Evolutionary conservation across 2,797 vertebrate genomes (phyloP).

Genomic region (Urocyon cinereoargenteus): DNA sequence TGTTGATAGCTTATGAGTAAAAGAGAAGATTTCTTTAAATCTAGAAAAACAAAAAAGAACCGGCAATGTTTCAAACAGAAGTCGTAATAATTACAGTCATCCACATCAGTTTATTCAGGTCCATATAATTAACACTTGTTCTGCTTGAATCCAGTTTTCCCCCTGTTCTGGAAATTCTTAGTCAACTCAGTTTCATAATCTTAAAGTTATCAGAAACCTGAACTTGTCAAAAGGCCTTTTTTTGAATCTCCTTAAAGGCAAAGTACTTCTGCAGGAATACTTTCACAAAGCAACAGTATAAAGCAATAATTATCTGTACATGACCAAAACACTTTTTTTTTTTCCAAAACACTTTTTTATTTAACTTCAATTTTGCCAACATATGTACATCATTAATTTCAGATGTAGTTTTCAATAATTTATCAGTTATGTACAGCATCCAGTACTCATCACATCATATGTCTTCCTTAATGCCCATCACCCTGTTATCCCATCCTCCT

Average conservation of each 20-base stretch:
- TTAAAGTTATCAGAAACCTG: background rate
- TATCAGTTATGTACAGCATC: too few relatives aligned
- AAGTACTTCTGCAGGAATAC: background rate
- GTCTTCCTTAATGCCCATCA: too few relatives aligned
- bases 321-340: background rate
- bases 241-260: background rate
- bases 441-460: too few relatives aligned
- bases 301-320: background rate
- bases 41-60: background rate
- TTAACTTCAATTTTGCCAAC: too few relatives aligned
- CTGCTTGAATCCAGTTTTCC: background rate
- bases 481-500: too few relatives aligned
- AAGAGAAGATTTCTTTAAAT: background rate
- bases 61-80: background rate
- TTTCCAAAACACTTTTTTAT: too few relatives aligned
- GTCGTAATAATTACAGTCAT: background rate
- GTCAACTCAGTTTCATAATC: background rate
- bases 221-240: background rate
- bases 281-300: background rate
- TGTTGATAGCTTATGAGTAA: background rate
- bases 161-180: background rate
- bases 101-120: accelerated
- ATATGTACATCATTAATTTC: too few relatives aligned
- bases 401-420: too few relatives aligned
- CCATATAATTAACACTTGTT: background rate